Evolutionary conservation across 2,113 vertebrate genomes (phyloP).

Genomic region (Eubucco bourcierii): DNA sequence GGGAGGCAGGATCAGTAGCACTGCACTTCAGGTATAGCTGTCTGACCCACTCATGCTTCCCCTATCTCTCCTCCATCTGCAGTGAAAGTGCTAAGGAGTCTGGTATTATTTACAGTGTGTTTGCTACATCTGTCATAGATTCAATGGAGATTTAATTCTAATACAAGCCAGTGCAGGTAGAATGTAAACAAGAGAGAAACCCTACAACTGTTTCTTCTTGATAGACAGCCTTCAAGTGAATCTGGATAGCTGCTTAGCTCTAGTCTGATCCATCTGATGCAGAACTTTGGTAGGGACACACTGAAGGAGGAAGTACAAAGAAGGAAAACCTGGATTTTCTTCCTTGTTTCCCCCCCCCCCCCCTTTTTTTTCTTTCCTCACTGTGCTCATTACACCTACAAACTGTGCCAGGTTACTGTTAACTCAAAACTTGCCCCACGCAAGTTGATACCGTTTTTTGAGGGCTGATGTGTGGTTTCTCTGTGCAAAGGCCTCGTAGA

Average conservation of each 20-base stretch:
- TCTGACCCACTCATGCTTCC: background rate
- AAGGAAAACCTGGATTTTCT: background rate
- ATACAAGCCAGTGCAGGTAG: slow-evolving; percentile 61
- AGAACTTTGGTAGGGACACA: background rate
- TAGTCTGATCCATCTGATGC: background rate
- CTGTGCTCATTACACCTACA: background rate
- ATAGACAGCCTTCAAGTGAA: background rate
- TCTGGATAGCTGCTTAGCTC: background rate
- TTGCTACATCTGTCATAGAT: slow-evolving; percentile 54
- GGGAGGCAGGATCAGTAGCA: slow-evolving; percentile 1
- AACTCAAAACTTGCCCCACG: background rate
- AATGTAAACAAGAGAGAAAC: slow-evolving; percentile 43
- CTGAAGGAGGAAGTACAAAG: background rate
- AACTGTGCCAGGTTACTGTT: background rate
- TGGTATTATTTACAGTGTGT: slow-evolving; percentile 47
- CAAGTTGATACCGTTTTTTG: background rate
- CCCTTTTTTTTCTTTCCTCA: background rate
- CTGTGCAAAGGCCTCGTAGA: background rate
- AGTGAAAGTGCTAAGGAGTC: slow-evolving; percentile 24
- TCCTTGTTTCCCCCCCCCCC: background rate
- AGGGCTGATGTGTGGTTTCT: background rate
- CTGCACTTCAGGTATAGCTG: slow-evolving; percentile 25
- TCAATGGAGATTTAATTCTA: slow-evolving; percentile 43
- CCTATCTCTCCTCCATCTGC: slow-evolving; percentile 36
- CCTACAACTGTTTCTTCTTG: slow-evolving; percentile 22